These are phyloP conservation scores for Acronicta aceris DNA, from an alignment of 2,888 invertebrate genomes.

Conservation along the genomic window DNA sequence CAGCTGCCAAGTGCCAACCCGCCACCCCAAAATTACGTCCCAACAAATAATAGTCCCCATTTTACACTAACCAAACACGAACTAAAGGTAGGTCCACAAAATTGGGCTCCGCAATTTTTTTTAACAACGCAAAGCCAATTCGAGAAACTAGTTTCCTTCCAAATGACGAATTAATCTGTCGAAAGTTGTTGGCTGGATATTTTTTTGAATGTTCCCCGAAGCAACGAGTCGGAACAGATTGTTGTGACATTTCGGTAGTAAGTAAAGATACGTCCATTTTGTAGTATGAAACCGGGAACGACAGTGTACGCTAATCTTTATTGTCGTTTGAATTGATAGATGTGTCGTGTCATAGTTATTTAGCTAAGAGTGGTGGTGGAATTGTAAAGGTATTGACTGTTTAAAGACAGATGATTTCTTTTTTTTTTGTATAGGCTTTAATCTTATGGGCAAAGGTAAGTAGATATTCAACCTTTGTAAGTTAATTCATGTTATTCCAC, in stretches of 20 bases:
- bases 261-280: constrained; percentile 69
- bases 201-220: constrained; percentile 75
- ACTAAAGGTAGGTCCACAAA: constrained; percentile 35
- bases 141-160: constrained; percentile 77
- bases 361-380: background rate
- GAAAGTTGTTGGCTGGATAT: constrained; percentile 73
- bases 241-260: constrained; percentile 83
- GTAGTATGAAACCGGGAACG: constrained; percentile 1
- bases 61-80: constrained; percentile 1
- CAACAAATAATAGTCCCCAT: background rate
- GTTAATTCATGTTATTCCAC: no score
- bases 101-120: constrained; percentile 56
- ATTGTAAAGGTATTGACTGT: constrained; percentile 1
- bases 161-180: constrained; percentile 88
- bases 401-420: background rate
- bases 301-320: constrained; percentile 8
- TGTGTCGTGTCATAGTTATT: background rate
- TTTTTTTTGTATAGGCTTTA: background rate
- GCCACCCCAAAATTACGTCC: background rate
- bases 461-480: no score
- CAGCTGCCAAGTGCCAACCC: no score
- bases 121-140: constrained; percentile 63
- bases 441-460: no score
- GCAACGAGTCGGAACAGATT: constrained; percentile 81
- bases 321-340: constrained; percentile 17